These are phyloP conservation scores for Staurois parvus DNA, from an alignment of 2,797 vertebrate genomes.

Conservation along the genomic window DNA sequence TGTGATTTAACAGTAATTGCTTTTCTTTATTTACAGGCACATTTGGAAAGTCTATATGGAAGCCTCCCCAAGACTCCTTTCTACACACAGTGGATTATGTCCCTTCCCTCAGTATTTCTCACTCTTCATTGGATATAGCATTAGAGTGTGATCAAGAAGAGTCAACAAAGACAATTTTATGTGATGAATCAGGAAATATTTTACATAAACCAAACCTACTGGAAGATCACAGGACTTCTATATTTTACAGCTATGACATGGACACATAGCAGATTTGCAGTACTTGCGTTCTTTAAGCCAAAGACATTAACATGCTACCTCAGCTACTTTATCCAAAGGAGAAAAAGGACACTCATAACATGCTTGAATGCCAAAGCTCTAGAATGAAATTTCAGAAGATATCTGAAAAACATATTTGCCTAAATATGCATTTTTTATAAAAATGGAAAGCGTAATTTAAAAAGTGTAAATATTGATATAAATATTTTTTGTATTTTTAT, in stretches of 20 bases:
- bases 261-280: slow-evolving; percentile 78
- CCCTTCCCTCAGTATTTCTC: slow-evolving; percentile 75
- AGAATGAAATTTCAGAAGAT: slow-evolving; percentile 49
- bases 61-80: slow-evolving; percentile 78
- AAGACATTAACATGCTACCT: slow-evolving; percentile 85
- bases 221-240: slow-evolving; percentile 79
- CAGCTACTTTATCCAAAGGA: slow-evolving; percentile 80
- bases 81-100: slow-evolving; percentile 71
- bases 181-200: slow-evolving; percentile 67
- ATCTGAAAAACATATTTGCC: slow-evolving; percentile 76
- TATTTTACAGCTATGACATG: slow-evolving; percentile 71
- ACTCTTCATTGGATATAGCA: slow-evolving; percentile 75
- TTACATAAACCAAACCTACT: slow-evolving; percentile 76
- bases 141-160: slow-evolving; percentile 75
- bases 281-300: slow-evolving; percentile 62
- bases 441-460: slow-evolving; percentile 65
- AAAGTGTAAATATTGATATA: slow-evolving; percentile 84
- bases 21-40: slow-evolving; percentile 80
- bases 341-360: slow-evolving; percentile 71
- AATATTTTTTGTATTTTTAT: slow-evolving; percentile 84
- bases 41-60: slow-evolving; percentile 92
- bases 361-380: slow-evolving; percentile 64
- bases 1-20: background rate
- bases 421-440: slow-evolving; percentile 80
- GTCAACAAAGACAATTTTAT: slow-evolving; percentile 73